Base-by-base conservation (phyloP, 2,797 vertebrate genomes). In the Benthosema pterotum region DNA sequence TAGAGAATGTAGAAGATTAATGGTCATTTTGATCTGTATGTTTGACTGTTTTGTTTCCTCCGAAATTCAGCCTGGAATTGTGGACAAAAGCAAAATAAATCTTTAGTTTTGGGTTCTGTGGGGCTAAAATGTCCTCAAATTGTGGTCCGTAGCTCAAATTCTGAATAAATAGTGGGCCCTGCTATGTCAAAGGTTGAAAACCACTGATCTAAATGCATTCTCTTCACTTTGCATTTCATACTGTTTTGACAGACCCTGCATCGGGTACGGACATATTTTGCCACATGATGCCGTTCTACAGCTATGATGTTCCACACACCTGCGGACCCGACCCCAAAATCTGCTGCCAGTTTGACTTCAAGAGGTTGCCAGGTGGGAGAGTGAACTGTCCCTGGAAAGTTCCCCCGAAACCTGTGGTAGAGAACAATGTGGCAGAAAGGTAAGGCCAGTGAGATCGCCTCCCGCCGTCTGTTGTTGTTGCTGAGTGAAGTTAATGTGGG, bases 231-330 rank as follows among this genome's bases (percentile, higher is more conserved):
- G 11, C 25, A n/a, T 14, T 48, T 11, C 46, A 14, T 18, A 28
- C 52, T 22, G 13, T 49, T 46, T 48, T 70, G 19, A 0, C 87
- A 99, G 98, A 96, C 77, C 65, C 86, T 0, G 94, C 94, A 0
- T 83, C 92, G 11, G 91, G 88, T 84, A 97, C 98, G 0, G 97
- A 99, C 74, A 95, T 99, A 58, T 95, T 99, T 80, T 99, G 97
- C 91, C 98, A 99, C 92, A 98, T 99, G 96, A 99, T 99, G 98
- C 98, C 97, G 3, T 99, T 99, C 93, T 99, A 99, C 86, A 99
- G 98, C 88, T 99, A 99, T 0, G 97, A 99, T 0, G 84, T 99
- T 43, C 98, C 98, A 52, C 98, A 99, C 57, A 99, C 97, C 18
- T 99, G 98, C 2, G 98, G 98, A 17, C 98, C 98, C 0, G 97